Percentiles rank a stretch among this genome's conserved stretches.
These are phyloP conservation scores for Crematogaster levior DNA, from an alignment of 2,888 invertebrate species.

Conservation along the genomic window DNA sequence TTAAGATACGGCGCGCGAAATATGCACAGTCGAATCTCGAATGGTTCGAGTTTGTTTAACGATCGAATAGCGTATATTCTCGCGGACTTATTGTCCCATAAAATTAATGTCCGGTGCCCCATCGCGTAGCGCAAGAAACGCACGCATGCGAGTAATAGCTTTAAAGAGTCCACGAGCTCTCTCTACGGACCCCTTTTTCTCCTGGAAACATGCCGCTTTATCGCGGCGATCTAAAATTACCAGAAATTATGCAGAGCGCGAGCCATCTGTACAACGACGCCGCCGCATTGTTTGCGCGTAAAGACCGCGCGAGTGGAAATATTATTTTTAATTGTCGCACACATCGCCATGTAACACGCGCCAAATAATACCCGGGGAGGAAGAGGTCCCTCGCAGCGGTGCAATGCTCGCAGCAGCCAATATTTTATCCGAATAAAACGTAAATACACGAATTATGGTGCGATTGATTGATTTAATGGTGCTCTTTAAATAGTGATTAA, in stretches of 20 bases:
- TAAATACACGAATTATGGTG: conserved; percentile 39
- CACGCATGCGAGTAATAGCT: conserved; percentile 46
- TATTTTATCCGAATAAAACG: conserved; percentile 35
- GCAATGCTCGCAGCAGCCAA: conserved; percentile 2
- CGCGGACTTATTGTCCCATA: conserved; percentile 2
- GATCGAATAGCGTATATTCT: conserved; percentile 11
- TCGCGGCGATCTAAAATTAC: conserved; percentile 59
- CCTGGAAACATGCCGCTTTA: conserved; percentile 44
- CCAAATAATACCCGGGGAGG: not conserved
- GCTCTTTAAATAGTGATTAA: conserved; percentile 52
- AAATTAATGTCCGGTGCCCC: conserved; percentile 31
- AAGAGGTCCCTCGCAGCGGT: not conserved
- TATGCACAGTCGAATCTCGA: conserved; percentile 8
- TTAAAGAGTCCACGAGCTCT: conserved; percentile 24
- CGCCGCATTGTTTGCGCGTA: conserved; percentile 59
- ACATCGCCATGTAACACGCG: conserved; percentile 16
- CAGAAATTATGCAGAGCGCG: conserved; percentile 55
- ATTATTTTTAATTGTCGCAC: conserved; percentile 53
- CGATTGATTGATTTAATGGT: conserved; percentile 43
- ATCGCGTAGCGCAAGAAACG: conserved; percentile 25
- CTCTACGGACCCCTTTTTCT: conserved; percentile 15
- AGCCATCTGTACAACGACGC: conserved; percentile 37
- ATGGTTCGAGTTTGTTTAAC: not conserved
- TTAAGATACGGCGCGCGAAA: not conserved
- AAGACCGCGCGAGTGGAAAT: conserved; percentile 51